Evolutionary conservation across 2,113 vertebrate species (phyloP).

Genomic region (Atlantisia rogersi): DNA sequence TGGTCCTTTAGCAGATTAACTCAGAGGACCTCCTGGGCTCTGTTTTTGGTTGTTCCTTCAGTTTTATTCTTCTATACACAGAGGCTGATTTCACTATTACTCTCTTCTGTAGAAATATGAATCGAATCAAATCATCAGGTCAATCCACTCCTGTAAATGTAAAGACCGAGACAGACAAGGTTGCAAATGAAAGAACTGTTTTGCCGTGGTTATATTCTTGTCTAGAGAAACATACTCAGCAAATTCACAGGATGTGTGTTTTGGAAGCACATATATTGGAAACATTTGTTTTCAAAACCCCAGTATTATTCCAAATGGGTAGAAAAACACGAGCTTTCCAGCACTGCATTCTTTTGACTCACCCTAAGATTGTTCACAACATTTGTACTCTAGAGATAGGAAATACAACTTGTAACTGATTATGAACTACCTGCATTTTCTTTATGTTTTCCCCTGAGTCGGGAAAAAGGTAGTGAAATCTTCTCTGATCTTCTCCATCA

Average conservation of each 20-base stretch:
- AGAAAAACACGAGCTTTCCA: constrained; percentile 5
- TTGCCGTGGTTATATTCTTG: background rate
- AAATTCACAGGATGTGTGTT: background rate
- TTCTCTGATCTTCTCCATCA: background rate
- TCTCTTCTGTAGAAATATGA: background rate
- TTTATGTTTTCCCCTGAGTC: background rate
- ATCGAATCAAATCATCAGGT: background rate
- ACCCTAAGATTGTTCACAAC: background rate
- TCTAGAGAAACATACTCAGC: background rate
- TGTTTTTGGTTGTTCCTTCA: background rate
- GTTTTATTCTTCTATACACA: background rate
- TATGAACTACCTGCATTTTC: background rate
- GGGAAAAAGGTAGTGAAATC: background rate
- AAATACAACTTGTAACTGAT: background rate
- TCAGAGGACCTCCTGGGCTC: background rate
- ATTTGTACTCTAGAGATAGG: background rate
- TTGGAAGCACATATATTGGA: background rate
- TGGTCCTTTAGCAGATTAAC: background rate
- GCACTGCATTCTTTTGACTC: background rate
- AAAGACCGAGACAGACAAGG: background rate
- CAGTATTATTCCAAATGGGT: background rate
- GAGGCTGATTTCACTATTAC: background rate
- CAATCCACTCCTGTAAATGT: background rate
- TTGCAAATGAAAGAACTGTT: constrained; percentile 20
- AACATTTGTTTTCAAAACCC: background rate